These are phyloP conservation scores for Drosophila lacertosa DNA, from an alignment of 1,140 invertebrate species.

Conservation along the genomic window DNA sequence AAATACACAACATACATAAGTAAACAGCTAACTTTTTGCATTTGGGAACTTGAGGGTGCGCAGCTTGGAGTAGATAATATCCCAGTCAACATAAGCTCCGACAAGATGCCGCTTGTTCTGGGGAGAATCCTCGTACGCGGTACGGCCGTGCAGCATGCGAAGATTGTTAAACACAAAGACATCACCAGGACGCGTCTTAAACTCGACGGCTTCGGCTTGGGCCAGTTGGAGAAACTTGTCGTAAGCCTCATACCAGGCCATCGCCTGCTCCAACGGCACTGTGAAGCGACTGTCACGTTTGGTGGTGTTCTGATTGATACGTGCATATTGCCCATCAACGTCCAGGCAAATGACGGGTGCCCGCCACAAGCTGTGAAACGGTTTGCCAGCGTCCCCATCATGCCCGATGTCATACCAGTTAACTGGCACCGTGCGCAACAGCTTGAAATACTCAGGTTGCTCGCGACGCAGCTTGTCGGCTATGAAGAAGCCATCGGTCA, in stretches of 20 bases:
- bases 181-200: conserved; percentile 87
- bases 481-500: conserved; percentile 87
- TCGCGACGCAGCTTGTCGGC: conserved; percentile 85
- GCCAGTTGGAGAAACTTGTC: conserved; percentile 85
- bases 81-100: conserved; percentile 90
- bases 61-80: conserved; percentile 88
- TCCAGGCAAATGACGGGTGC: conserved; percentile 87
- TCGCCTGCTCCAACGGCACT: conserved; percentile 85
- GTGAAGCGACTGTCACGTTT: conserved; percentile 88
- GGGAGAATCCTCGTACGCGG: conserved; percentile 86
- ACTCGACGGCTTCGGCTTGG: conserved; percentile 85
- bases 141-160: conserved; percentile 88
- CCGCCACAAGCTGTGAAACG: conserved; percentile 87
- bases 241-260: conserved; percentile 87
- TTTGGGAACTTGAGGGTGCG: conserved; percentile 78
- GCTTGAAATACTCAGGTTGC: conserved; percentile 85
- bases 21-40: conserved; percentile 26
- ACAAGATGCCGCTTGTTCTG: conserved; percentile 87
- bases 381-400: conserved; percentile 84
- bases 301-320: conserved; percentile 88
- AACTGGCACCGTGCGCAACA: conserved; percentile 86
- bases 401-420: conserved; percentile 88
- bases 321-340: conserved; percentile 84
- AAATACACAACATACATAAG: too few species aligned
- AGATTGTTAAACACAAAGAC: conserved; percentile 89